Base-by-base conservation (phyloP, 2,888 invertebrate genomes). In the Andrena fulva region DNA sequence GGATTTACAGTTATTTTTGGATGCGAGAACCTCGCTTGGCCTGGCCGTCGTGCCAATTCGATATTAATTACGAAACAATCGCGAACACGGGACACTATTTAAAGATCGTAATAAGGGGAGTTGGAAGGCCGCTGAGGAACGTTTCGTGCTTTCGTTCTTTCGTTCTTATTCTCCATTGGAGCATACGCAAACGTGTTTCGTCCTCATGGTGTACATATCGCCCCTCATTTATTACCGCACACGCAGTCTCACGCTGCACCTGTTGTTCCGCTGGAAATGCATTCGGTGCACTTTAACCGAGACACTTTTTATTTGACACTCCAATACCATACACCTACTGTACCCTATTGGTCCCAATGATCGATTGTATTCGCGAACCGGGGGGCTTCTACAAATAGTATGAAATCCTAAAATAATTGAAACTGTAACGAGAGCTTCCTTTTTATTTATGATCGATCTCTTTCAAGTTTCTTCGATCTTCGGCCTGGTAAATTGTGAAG, bases 1-100 rank as follows among this genome's bases (percentile, higher is more conserved):
- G 35, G 69, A 60, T 68, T 71, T 69, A 72, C 63, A 56, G 62
- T 76, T 80, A 82, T 82, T 82, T 76, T 80, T 52, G 82, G 67
- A 2, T 3, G 42, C 16, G 24, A 29, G 48, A 42, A 20, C 66
- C 8, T 27, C n/a, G 50, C 8, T 33, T 6, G 56, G 35, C 62
- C 48, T 16, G 42, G 64, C 27, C 48, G 1, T 35, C 52, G 80
- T 67, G 80, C 77, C 81, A 86, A 86, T 86, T 77, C 54, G 52
- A 73, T 75, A 86, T 86, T 86, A 86, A 86, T 86, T 78, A 73
- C 76, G 74, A 86, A 78, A 77, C 83, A 82, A 74, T 77, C 77
- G 62, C 48, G 56, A 10, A 6, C 50, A 59, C 31, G 63, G 56
- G 64, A 24, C 27, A 52, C 82, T 82, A 75, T 80, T 80, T 75